Base-by-base conservation (phyloP, 2,888 invertebrate species). In the Xestia sexstrigata region DNA sequence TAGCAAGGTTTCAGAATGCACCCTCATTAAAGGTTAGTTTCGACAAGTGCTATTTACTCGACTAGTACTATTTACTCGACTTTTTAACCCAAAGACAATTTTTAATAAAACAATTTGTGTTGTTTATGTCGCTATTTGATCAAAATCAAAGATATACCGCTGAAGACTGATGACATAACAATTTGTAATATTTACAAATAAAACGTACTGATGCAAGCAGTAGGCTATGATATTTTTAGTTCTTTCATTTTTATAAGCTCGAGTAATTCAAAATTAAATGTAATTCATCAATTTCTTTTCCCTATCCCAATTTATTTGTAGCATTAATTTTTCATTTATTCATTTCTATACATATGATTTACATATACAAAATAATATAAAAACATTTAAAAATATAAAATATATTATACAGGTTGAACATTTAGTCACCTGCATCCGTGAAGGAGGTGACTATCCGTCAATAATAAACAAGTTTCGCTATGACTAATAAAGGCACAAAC, bases 91-190 rank as follows among this genome's bases (percentile, higher is more conserved):
- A 87, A 87, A 87, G 83, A 87, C 83, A 84, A 42, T 62, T 73
- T 62, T 60, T 67, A 45, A 63, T 49, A 52, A 74, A 65, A 15
- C 35, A 52, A 68, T 26, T 75, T 63, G 20, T 71, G 68, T 69
- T 74, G 62, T 63, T 79, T 65, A 62, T 62, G 39, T 69, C 77
- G 30, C 58, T 8, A 45, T 75, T 78, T 66, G 55, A 80, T 76
- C 30, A 75, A 84, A 72, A 79, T 86, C 60, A 83, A 87, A 87
- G 67, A 84, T 86, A 81, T 75, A 86, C 83, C 81, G 82, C 82
- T 79, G 73, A 91, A 91, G 91, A 91, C 91, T 91, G 91, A 91
- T 84, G 62, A 82, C 72, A 85, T 88, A 82, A 83, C 80, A 85
- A 83, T 72, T 82, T 83, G 82, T 83, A 80, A 78, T 83, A 76